Evolutionary conservation across 2,797 vertebrate genomes (phyloP).

Genomic region (Spea hammondii): DNA sequence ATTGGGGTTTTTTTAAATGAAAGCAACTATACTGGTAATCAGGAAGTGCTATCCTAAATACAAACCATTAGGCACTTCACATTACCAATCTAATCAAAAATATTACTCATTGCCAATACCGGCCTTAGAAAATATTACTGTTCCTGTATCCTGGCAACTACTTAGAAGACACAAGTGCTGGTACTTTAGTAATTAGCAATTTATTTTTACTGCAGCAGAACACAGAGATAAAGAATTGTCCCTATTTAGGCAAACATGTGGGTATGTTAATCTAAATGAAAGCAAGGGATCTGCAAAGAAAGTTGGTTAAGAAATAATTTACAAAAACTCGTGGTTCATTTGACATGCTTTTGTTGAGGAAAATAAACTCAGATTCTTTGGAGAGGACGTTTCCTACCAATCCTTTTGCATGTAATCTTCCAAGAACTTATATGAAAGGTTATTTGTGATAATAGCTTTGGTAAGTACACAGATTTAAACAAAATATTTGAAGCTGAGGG

Average conservation of each 20-base stretch:
- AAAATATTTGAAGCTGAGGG: too few species aligned
- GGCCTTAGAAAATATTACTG: constrained; percentile 21
- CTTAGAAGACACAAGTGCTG: neutral
- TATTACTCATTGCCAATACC: constrained; percentile 11
- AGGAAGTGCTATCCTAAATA: neutral
- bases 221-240: neutral
- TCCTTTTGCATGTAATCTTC: too few species aligned
- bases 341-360: too few species aligned
- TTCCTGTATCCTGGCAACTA: constrained; percentile 32
- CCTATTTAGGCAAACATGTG: neutral
- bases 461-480: too few species aligned
- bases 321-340: too few species aligned
- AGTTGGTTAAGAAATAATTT: too few species aligned
- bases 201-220: neutral
- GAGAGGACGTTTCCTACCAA: too few species aligned
- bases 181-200: constrained; percentile 35
- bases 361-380: too few species aligned
- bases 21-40: constrained; percentile 12
- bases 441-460: too few species aligned
- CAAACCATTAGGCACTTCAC: constrained; percentile 14
- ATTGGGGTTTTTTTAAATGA: neutral
- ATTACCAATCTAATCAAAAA: constrained; percentile 29
- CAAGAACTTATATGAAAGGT: too few species aligned
- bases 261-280: constrained; percentile 1
- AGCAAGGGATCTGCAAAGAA: constrained; percentile 15